Percentiles rank a stretch among this genome's conserved stretches.
phyloP scores from a whole-genome alignment of 53 echinoderm and acorn worm genomes.

The Apostichopus leukothele region DNA sequence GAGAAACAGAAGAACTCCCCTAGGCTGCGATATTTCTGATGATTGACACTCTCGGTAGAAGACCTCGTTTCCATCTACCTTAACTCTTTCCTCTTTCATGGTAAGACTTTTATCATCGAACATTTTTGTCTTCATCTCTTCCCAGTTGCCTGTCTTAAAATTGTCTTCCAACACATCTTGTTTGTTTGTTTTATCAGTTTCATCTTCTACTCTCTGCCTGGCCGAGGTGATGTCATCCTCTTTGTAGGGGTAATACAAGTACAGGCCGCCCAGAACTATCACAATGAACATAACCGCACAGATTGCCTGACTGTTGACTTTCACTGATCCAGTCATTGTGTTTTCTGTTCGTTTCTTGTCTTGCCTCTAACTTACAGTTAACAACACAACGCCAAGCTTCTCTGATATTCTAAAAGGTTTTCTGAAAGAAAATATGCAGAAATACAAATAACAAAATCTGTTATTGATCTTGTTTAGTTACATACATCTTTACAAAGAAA shows the following conservation, averaged over 20 bases:
- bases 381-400: too few relatives aligned
- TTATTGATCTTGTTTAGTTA: too few relatives aligned
- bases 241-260: slow-evolving; percentile 40
- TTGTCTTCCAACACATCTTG: background rate
- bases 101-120: slow-evolving; percentile 15
- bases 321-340: slow-evolving; percentile 11
- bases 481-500: too few relatives aligned
- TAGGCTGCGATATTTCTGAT: background rate
- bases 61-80: slow-evolving; percentile 32
- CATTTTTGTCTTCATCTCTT: slow-evolving; percentile 7
- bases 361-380: too few relatives aligned
- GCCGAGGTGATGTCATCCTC: background rate
- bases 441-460: too few relatives aligned
- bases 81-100: background rate
- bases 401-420: too few relatives aligned
- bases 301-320: slow-evolving; percentile 16
- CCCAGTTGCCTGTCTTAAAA: background rate
- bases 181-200: background rate
- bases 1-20: slow-evolving; percentile 73
- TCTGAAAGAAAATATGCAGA: too few relatives aligned
- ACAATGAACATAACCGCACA: background rate
- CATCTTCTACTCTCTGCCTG: background rate
- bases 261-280: background rate
- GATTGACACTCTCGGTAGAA: slow-evolving; percentile 40
- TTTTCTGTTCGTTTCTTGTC: background rate